phyloP scores from a whole-genome alignment of 2,888 invertebrate genomes.

The Hirtodrosophila histrioides region DNA sequence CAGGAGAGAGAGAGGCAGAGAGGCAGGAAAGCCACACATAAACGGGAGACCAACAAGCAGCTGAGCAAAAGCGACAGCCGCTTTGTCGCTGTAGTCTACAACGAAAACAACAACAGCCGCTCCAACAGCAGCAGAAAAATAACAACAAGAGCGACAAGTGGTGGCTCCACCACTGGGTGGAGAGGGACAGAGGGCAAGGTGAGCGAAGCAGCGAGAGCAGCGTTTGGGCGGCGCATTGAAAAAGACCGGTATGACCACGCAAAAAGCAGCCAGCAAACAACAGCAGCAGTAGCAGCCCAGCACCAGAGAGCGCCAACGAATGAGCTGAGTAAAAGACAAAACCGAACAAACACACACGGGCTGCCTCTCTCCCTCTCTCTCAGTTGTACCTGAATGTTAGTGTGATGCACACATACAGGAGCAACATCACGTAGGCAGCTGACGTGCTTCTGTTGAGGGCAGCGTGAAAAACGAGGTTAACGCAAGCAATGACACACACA shows the following conservation, averaged over 20 bases:
- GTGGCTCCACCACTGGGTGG: conserved; percentile 40
- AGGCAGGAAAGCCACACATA: conserved; percentile 47
- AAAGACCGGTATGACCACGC: conserved; percentile 81
- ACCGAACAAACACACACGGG: conserved; percentile 34
- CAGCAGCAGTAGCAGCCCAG: conserved; percentile 22
- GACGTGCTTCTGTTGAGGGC: conserved; percentile 56
- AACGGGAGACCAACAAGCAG: conserved; percentile 44
- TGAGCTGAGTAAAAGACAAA: conserved; percentile 41
- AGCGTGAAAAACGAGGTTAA: conserved; percentile 61
- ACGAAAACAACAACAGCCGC: conserved; percentile 44
- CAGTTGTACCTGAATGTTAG: conserved; percentile 27
- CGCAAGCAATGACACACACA: conserved; percentile 41
- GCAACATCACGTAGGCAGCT: conserved; percentile 75
- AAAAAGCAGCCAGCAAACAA: conserved; percentile 43
- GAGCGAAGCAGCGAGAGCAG: conserved; percentile 10
- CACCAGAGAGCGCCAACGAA: conserved; percentile 30
- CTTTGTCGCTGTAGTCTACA: conserved; percentile 58
- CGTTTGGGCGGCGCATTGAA: conserved; percentile 38
- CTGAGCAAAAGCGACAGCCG: conserved; percentile 55
- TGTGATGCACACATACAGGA: conserved; percentile 42
- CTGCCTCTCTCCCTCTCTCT: conserved; percentile 13
- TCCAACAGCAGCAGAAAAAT: conserved; percentile 45
- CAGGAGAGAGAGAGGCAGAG: conserved; percentile 9
- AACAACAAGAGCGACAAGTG: conserved; percentile 76
- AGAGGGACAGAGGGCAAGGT: conserved; percentile 4